These are phyloP conservation scores for Gopherus flavomarginatus DNA, from an alignment of 2,113 vertebrate genomes.

Conservation along the genomic window DNA sequence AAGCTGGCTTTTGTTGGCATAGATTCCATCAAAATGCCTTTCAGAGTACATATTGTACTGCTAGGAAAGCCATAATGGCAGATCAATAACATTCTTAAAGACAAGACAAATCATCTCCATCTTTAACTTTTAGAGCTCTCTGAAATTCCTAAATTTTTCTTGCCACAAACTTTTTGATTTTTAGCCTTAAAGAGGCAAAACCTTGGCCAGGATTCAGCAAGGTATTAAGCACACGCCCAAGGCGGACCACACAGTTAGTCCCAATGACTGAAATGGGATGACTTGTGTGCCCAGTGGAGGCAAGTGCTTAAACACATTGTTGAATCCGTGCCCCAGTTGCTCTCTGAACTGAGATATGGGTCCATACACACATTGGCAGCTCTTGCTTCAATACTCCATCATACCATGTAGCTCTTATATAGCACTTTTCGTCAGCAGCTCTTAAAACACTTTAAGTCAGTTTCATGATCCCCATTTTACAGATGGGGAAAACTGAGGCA, in stretches of 20 bases:
- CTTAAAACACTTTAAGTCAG: background rate
- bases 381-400: background rate
- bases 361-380: background rate
- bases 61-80: background rate
- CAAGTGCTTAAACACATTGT: background rate
- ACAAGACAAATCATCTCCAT: constrained; percentile 23
- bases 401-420: background rate
- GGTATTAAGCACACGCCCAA: background rate
- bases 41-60: constrained; percentile 9
- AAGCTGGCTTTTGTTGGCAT: constrained; percentile 44
- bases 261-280: background rate
- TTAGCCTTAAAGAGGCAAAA: background rate
- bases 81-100: fast-evolving
- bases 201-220: background rate
- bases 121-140: background rate
- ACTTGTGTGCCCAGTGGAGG: background rate
- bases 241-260: background rate
- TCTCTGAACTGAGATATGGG: background rate
- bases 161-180: background rate
- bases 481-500: background rate
- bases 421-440: background rate
- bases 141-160: background rate
- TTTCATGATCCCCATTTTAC: background rate
- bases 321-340: fast-evolving
- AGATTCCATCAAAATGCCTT: constrained; percentile 16